Conservation (phyloP, 2,797 vertebrate species). For the Phoeniculus purpureus region DNA sequence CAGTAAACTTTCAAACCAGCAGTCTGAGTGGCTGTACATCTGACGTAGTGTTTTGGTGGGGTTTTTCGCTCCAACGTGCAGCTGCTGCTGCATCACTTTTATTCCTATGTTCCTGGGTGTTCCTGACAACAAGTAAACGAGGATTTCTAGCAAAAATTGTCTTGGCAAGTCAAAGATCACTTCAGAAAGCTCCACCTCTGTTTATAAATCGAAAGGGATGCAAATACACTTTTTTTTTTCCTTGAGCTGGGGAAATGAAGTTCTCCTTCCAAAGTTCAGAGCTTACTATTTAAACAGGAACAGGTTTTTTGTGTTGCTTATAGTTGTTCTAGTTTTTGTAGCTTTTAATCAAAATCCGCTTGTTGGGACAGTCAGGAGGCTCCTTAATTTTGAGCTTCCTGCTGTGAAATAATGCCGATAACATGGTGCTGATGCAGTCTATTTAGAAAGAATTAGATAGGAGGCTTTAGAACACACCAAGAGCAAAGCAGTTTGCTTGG, state of each 20-base stretch:
- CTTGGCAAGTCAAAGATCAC: accelerated
- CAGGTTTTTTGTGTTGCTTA: background rate
- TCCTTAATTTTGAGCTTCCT: background rate
- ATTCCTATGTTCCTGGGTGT: background rate
- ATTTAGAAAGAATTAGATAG: background rate
- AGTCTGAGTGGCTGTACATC: background rate
- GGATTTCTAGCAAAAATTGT: background rate
- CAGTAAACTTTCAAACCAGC: constrained; percentile 3
- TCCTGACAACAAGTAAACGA: background rate
- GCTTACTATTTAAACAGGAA: background rate
- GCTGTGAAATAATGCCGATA: background rate
- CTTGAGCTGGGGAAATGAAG: background rate
- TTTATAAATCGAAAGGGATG: background rate
- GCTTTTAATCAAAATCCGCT: background rate
- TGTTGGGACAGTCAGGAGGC: background rate
- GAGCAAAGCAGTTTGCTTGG: background rate
- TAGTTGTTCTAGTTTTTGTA: background rate
- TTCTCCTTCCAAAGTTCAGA: background rate
- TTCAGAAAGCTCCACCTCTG: background rate
- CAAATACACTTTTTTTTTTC: background rate
- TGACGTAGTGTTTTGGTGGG: background rate
- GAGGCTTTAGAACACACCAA: background rate
- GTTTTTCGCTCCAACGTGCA: background rate
- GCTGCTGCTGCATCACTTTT: accelerated
- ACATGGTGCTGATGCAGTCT: background rate